Evolutionary conservation across 2,113 vertebrate species (phyloP).

Genomic region (Ciconia maguari): DNA sequence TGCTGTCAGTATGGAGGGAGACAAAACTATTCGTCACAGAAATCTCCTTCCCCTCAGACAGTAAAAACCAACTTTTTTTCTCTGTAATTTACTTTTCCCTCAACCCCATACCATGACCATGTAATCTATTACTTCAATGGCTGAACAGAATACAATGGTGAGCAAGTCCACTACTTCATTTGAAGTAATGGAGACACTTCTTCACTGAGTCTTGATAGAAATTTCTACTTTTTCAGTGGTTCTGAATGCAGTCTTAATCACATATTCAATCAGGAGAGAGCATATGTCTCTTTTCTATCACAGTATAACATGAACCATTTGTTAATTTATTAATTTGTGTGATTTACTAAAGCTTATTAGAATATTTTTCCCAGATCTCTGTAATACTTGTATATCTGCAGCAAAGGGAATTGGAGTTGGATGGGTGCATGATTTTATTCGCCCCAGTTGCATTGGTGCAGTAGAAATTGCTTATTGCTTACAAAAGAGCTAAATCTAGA

Average conservation of each 20-base stretch:
- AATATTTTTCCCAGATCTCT: background rate
- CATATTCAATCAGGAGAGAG: background rate
- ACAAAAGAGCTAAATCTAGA: background rate
- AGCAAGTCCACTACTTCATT: background rate
- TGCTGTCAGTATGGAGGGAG: background rate
- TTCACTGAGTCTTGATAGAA: background rate
- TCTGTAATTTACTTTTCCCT: background rate
- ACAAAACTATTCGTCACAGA: background rate
- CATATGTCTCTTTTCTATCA: background rate
- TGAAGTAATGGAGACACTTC: background rate
- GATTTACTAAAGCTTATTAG: background rate
- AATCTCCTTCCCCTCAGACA: background rate
- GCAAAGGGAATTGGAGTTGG: background rate
- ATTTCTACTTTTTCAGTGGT: background rate
- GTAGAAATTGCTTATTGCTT: background rate
- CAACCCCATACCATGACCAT: background rate
- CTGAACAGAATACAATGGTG: background rate
- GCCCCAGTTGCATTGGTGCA: background rate
- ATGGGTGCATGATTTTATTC: background rate
- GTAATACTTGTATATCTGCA: background rate
- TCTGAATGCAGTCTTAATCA: background rate
- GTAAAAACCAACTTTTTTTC: background rate
- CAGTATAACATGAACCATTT: background rate
- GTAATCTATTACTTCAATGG: background rate
- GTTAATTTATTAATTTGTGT: background rate